Base-by-base conservation (phyloP, 2,113 vertebrate species). In the Syrrhaptes paradoxus region DNA sequence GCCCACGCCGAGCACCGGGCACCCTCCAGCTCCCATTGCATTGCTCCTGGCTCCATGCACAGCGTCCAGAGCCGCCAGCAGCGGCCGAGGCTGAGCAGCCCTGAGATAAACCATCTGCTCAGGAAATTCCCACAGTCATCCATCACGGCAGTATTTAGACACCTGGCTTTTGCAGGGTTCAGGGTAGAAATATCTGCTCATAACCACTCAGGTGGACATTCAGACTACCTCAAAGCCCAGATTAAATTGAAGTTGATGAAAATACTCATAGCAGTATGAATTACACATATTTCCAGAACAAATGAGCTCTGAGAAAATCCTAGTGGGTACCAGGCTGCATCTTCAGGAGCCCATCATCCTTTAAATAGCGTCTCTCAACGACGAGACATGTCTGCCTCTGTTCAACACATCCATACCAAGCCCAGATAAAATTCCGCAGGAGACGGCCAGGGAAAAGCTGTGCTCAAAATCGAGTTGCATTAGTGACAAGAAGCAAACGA, bases 71-170 rank as follows among this genome's bases (percentile, higher is more conserved):
- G 41, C 41, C 13, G 41, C 41, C 41, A 13, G 41, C 41, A 38
- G 38, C 38, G 0, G 14, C 24, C 9, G 1, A 2, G 32, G 36
- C 41, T 4, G 29, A 20, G 48, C 22, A 43, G 34, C 31, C 54
- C 41, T 41, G 66, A 93, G 79, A 73, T 10, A 73, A 63, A 58
- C 11, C 5, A 46, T 26, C 51, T 55, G 2, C 26, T 21, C 6
- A 2, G 32, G 65, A 51, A 4, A 25, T 21, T 34, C 5, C 18
- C 2, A 2, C 29, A 29, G 8, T 1, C 26, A 4, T 13, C 32
- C 5, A 0, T 10, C 62, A 28, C 0, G 4, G 63, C 51, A 34
- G 17, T 3, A 5, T 7, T 15, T 5, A 13, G 29, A 71, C 34
- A 18, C 46, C 46, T 43, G 59, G 9, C 12, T 38, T 49, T 48